Evolutionary conservation across 2,888 invertebrate species (phyloP).

Genomic region (Melangyna quadrimaculata): DNA sequence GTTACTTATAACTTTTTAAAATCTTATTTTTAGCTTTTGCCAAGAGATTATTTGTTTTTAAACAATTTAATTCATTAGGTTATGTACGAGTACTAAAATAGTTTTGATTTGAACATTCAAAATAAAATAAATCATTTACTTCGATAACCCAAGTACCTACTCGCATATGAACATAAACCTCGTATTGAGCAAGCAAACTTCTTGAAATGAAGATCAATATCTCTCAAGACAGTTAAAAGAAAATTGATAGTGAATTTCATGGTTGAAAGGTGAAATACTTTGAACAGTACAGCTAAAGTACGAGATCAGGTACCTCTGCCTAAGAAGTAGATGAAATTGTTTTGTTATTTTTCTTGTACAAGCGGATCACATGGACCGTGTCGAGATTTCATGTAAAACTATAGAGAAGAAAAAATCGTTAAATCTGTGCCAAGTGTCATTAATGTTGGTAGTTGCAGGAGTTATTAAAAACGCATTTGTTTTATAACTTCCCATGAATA

Average conservation of each 20-base stretch:
- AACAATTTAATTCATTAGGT: background rate
- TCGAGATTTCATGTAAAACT: constrained; percentile 50
- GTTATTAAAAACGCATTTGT: constrained; percentile 66
- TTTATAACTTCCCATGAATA: constrained; percentile 6
- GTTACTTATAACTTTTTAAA: constrained; percentile 16
- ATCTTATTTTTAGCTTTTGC: constrained; percentile 27
- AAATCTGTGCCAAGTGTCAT: constrained; percentile 37
- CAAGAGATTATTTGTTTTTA: background rate
- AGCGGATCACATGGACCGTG: constrained; percentile 61
- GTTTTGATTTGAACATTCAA: too few relatives aligned
- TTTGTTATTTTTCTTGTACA: background rate
- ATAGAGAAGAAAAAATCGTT: constrained; percentile 1
- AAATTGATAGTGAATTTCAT: constrained; percentile 63
- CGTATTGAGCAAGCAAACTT: constrained; percentile 1
- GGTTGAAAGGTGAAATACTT: constrained; percentile 68
- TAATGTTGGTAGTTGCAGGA: constrained; percentile 13
- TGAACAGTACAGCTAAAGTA: constrained; percentile 49
- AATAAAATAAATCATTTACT: background rate
- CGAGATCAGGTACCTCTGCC: constrained; percentile 48
- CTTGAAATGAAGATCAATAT: constrained; percentile 31
- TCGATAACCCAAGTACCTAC: background rate
- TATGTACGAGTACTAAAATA: too few relatives aligned
- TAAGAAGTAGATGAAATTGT: constrained; percentile 5
- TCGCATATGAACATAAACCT: background rate
- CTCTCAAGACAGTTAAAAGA: constrained; percentile 36